phyloP scores from a whole-genome alignment of 2,888 invertebrate species.

The Scelioninae gen. 2 region DNA sequence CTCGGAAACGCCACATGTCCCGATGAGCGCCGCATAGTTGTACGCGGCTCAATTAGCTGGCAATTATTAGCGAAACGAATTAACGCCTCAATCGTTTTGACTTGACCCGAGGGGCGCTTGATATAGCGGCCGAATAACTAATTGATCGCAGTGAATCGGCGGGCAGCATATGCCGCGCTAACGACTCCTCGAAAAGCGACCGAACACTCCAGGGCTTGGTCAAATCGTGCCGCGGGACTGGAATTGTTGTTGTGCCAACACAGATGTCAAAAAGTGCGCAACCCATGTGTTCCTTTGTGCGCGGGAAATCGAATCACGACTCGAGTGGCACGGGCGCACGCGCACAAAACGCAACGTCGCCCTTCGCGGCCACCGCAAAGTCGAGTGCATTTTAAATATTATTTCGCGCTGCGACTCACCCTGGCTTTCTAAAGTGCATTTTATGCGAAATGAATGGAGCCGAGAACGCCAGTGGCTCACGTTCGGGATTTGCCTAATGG shows the following conservation, averaged over 20 bases:
- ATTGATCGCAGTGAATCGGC: conserved; percentile 68
- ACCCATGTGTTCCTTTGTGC: conserved; percentile 57
- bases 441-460: conserved; percentile 7
- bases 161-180: conserved; percentile 60
- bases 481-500: conserved; percentile 24
- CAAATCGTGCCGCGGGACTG: conserved; percentile 62
- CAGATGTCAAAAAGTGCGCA: conserved; percentile 70
- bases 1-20: no score
- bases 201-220: conserved; percentile 58
- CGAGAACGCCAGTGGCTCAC: no score
- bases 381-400: conserved; percentile 48
- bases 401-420: conserved; percentile 23
- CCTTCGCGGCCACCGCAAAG: conserved; percentile 39
- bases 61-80: conserved; percentile 63
- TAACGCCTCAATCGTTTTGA: conserved; percentile 62
- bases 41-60: conserved; percentile 65
- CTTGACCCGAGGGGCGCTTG: conserved; percentile 37
- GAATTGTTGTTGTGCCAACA: conserved; percentile 74
- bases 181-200: neutral
- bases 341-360: conserved; percentile 23
- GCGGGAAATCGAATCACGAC: conserved; percentile 53
- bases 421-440: conserved; percentile 27
- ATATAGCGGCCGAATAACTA: conserved; percentile 64
- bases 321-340: conserved; percentile 40
- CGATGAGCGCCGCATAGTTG: conserved; percentile 46